Percentiles rank a stretch among this genome's conserved stretches.
Conservation (phyloP, 2,797 vertebrate species). For the Alca torda region DNA sequence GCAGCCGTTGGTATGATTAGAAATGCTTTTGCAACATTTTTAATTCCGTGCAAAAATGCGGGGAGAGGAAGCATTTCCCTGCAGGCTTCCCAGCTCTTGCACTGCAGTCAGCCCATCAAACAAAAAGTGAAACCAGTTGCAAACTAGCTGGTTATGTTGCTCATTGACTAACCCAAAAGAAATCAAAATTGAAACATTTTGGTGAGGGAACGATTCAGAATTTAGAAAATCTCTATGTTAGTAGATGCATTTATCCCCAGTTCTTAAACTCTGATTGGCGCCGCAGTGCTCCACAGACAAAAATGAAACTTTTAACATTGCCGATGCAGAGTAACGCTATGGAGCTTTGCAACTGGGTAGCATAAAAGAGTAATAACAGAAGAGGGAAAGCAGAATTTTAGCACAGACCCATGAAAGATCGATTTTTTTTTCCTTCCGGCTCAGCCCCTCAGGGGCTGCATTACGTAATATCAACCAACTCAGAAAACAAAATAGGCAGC, state of each 20-base stretch:
- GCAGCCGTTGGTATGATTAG: background rate
- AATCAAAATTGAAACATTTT: background rate
- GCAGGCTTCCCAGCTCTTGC: background rate
- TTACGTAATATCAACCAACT: background rate
- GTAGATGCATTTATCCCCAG: background rate
- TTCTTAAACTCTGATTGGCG: background rate
- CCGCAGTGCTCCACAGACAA: background rate
- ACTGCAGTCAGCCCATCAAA: background rate
- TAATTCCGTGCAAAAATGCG: background rate
- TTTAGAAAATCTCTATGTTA: background rate
- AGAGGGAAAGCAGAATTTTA: background rate
- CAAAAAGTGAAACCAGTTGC: slow-evolving; percentile 29
- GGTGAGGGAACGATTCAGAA: background rate
- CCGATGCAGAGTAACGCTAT: background rate
- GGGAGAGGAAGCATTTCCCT: background rate
- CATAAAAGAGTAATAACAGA: background rate
- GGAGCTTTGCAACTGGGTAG: background rate
- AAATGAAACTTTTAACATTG: rapidly evolving
- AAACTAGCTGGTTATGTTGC: background rate
- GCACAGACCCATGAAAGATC: background rate
- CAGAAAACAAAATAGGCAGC: background rate
- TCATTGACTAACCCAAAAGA: background rate
- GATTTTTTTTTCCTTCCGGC: background rate
- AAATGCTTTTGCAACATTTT: background rate
- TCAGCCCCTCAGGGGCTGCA: background rate